Evolutionary conservation across 1,140 invertebrate genomes (phyloP), one percentile per base, ranked within the genome.

Genomic region (Eupristina koningsbergeri): DNA sequence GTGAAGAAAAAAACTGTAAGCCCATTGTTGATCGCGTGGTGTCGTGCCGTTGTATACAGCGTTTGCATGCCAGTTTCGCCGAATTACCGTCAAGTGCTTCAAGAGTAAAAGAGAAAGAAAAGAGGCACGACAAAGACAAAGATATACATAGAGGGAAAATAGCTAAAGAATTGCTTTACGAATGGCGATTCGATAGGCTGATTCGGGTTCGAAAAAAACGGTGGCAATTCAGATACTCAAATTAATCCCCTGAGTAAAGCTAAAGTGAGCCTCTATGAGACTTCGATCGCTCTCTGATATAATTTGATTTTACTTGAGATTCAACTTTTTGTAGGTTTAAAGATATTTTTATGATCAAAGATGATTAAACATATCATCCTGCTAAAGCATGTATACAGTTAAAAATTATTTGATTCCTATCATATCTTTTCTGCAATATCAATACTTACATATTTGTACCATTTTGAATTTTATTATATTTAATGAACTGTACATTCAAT

Each of bases 61-160:
- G 15, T 50, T 50, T 45, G 79, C 79, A 80, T 80, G 67, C 53
- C 53, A 61, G 15, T 41, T 41, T 31, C 34, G 34, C 39, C 31
- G 67, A 80, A 80, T 73, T 71, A 80, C 5, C 53, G 53, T 74
- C 69, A 74, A 81, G 53, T 74, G 69, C 50, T 36, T 61, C 31
- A 67, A 47, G 17, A 71, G 17, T 41, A 53, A 39, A 36, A n/a
- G 31, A 29, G 11, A 64, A 85, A 80, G 84, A 86, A 83, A 85
- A 84, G 17, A 7, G 50, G 15, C 2, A 53, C 7, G 50, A 17
- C 2, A 86, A 58, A 67, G 50, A 77, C 61, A 63, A 85, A 83
- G 84, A 86, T 81, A 84, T 86, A 86, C 45, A 67, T 71, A 73
- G 74, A 63, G 41, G 64, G 58, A 78, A 85, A 83, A 85, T 84